Conservation (phyloP, 2,113 vertebrate species). For the Camarhynchus parvulus region DNA sequence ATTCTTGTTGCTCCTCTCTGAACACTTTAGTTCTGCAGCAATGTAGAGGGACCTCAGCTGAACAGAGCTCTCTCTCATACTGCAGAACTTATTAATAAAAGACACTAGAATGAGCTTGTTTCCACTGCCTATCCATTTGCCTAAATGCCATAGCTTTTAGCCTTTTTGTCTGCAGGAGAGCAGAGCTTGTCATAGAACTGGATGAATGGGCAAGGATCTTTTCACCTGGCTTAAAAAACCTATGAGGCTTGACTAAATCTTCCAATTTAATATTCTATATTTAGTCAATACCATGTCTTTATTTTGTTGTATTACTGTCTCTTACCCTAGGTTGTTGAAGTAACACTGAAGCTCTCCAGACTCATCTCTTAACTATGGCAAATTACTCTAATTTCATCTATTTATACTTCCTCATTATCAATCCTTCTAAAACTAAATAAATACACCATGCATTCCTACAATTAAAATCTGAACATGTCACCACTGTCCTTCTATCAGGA, state of each 20-base stretch:
- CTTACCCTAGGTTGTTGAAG: neutral
- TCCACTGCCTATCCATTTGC: neutral
- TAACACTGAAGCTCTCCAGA: neutral
- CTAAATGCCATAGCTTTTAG: neutral
- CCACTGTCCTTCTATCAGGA: neutral
- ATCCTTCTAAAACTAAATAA: neutral
- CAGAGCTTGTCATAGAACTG: neutral
- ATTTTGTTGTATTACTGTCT: neutral
- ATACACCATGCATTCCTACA: neutral
- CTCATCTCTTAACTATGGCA: neutral
- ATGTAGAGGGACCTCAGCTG: neutral
- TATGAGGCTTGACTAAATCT: neutral
- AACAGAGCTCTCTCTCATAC: neutral
- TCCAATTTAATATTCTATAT: neutral
- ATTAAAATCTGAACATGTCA: neutral
- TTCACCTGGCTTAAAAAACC: neutral
- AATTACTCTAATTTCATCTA: neutral
- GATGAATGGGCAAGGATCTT: neutral
- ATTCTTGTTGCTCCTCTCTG: neutral
- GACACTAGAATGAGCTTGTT: neutral
- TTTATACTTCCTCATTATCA: neutral
- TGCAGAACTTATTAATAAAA: neutral
- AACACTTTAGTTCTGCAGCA: neutral
- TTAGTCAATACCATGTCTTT: neutral
- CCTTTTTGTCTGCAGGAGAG: neutral